phyloP scores from a whole-genome alignment of 35 echinoderm and acorn worm genomes.

The Nesometra sesokonis region DNA sequence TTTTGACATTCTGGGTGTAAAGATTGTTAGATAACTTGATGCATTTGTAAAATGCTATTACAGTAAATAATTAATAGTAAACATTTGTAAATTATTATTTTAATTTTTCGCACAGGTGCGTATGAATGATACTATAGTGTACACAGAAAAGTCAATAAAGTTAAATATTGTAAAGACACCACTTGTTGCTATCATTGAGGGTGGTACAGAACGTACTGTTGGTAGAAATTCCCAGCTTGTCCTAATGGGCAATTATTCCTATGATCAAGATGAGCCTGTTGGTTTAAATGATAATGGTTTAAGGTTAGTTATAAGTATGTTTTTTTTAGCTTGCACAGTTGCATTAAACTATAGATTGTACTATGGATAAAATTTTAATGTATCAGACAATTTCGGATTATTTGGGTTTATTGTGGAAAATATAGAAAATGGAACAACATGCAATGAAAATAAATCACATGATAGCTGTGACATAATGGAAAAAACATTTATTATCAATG shows the following conservation, averaged over 20 bases:
- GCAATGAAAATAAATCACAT: no score
- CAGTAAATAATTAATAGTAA: no score
- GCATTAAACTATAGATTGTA: neutral
- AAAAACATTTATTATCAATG: no score
- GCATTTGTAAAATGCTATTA: no score
- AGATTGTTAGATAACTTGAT: no score
- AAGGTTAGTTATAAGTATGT: conserved; percentile 16
- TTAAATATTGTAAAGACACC: conserved; percentile 30
- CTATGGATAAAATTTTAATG: no score
- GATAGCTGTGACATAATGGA: no score
- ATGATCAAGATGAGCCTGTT: conserved; percentile 50
- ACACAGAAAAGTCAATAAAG: conserved; percentile 7
- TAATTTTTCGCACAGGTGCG: conserved; percentile 23
- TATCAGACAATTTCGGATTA: no score
- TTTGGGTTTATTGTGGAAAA: no score
- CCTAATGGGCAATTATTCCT: conserved; percentile 47
- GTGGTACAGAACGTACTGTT: conserved; percentile 53
- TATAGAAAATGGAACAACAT: no score
- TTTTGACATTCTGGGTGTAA: no score
- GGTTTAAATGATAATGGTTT: conserved; percentile 8
- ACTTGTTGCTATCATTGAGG: conserved; percentile 61
- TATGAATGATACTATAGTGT: conserved; percentile 88
- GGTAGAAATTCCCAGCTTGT: conserved; percentile 20
- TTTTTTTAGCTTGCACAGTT: neutral
- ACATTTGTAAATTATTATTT: neutral